Base-by-base conservation (phyloP, 2,797 vertebrate species). In the Cossypha polioptera region DNA sequence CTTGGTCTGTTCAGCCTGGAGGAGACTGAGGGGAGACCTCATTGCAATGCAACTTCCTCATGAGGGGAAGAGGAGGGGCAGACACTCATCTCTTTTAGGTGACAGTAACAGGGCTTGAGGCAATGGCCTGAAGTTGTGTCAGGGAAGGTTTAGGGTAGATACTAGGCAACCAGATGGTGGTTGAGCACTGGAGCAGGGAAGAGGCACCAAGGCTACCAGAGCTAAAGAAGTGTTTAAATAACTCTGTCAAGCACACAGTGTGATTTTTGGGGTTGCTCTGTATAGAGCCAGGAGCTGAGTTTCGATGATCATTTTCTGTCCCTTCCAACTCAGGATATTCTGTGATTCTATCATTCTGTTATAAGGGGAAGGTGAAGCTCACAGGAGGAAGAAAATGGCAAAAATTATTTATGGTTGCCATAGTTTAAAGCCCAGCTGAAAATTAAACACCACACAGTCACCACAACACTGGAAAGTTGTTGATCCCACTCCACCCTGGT, bases 31-130 rank as follows among this genome's bases (percentile, higher is more conserved):
- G 35, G 35, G 35, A 36, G 35, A 36, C 9, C 21, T 42, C 31
- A 61, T 0, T 26, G 21, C 10, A 31, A 9, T 31, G 7, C n/a
- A 73, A 1, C 8, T 47, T 40, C 9, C 12, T 54, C 1, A 0
- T 47, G 40, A 48, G 31, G 8, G 14, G 17, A 40, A 40, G 40
- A 67, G 18, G 31, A 54, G 5, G 8, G 31, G 13, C 25, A 88
- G 35, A 0, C 40, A 31, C 25, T 54, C 20, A 29, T 43, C 6
- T 31, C 29, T 58, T 36, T 40, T 5, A 2, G 14, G 9, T 54
- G 29, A 40, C 47, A 54, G 61, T 48, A 31, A 54, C n/a, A 61
- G 29, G 18, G n/a, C 31, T 7, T 6, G 1, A 48, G 13, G 4
- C 4, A 54, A 67, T 48, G 19, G 15, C 10, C 48, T 75, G 13